Evolutionary conservation across 92 coral and sea anemone genomes (phyloP), one percentile per base, ranked within the genome.

Genomic region (Isaurus tuberculatus): DNA sequence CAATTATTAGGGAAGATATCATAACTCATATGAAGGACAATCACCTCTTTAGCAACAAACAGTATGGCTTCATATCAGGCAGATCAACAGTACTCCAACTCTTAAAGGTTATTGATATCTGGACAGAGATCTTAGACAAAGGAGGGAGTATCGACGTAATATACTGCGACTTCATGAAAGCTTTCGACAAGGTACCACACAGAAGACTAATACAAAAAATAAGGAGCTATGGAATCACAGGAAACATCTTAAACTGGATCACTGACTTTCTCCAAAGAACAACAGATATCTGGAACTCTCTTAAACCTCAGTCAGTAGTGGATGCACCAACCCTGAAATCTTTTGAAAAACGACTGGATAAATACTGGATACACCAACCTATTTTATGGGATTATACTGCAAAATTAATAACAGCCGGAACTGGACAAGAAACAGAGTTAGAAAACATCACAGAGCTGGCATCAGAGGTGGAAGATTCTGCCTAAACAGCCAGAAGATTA

Each of bases 171-270:
- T 53, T 53, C 25, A 53, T 53, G 61, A 53, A 53, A 20, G 71
- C 71, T 29, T 65, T 65, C 36, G 71, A 65, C 43, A 65, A 65
- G 71, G 71, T 65, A 2, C 26, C 61, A 61, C 67, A 61, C 67
- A 61, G 67, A 61, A 61, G 67, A 61, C 67, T 61, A 61, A 61
- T 61, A 61, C 31, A 61, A 61, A 61, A 61, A 61, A 61, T 61
- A 61, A 61, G 67, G 67, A 61, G 67, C 67, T 61, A 61, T 61
- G 67, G 67, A 61, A 61, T 61, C 67, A 61, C 67, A 61, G 67
- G 67, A 61, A 61, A 61, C 67, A 61, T 61, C 67, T 61, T 61
- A 61, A 61, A 61, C 67, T 61, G 67, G 67, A 61, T 61, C 67
- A 22, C 67, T 17, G 67, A 61, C 67, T 61, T 61, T 61, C 67